Evolutionary conservation across 1,140 invertebrate species (phyloP).

Genomic region (Halesus radiatus): DNA sequence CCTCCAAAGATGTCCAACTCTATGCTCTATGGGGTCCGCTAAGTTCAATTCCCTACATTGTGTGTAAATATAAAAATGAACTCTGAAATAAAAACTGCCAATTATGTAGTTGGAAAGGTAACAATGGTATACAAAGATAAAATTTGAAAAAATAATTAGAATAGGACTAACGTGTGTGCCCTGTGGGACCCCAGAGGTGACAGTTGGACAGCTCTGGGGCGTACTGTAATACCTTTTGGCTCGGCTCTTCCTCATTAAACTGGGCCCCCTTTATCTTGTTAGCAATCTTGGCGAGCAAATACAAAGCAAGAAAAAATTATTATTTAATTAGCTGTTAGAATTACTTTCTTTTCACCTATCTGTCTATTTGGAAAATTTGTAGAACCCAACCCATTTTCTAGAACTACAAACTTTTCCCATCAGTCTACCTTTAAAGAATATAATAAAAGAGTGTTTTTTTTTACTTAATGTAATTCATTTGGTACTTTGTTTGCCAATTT

Average conservation of each 20-base stretch:
- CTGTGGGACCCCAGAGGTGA: not conserved
- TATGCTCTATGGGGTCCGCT: not conserved
- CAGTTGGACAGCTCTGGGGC: conserved; percentile 13
- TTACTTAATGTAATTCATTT: no score
- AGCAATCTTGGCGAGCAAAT: conserved; percentile 50
- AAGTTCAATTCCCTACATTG: not conserved
- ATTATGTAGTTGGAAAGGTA: no score
- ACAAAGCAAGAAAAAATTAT: conserved; percentile 30
- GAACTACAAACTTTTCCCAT: no score
- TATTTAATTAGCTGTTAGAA: not conserved
- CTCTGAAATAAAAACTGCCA: not conserved
- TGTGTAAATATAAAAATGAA: no score
- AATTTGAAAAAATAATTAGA: not conserved
- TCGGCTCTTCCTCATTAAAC: conserved; percentile 42
- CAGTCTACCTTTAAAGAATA: no score
- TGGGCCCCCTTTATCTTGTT: conserved; percentile 55
- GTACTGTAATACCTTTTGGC: conserved; percentile 47
- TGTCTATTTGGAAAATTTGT: no score
- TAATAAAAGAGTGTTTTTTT: no score
- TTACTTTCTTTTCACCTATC: no score
- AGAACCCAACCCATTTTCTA: no score
- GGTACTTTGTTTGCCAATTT: no score
- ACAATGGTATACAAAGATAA: not conserved
- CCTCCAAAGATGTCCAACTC: conserved; percentile 22
- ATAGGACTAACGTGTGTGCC: not conserved